Conservation (phyloP, 1,140 invertebrate genomes). For the Drosophila malerkotliana region DNA sequence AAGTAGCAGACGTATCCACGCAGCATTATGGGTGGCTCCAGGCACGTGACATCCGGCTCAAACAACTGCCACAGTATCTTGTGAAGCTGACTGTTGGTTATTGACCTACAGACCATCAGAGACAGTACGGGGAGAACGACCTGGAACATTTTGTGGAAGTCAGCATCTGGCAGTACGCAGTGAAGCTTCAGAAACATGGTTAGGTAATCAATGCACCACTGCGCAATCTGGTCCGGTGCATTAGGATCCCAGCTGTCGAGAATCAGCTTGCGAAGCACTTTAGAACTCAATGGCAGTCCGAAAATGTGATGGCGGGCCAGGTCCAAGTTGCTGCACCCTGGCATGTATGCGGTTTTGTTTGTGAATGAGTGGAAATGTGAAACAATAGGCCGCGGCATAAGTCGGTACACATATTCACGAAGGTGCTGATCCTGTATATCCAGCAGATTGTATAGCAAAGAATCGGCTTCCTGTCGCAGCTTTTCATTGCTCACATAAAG, state of each 20-base stretch:
- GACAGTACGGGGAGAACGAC: constrained; percentile 57
- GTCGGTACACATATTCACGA: constrained; percentile 13
- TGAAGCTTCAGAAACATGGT: constrained; percentile 51
- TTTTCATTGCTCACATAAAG: constrained; percentile 26
- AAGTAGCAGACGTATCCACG: constrained; percentile 62
- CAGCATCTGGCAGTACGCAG: constrained; percentile 1
- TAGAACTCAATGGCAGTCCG: constrained; percentile 57
- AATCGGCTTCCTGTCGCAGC: constrained; percentile 43
- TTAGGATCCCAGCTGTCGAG: constrained; percentile 17
- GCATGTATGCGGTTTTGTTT: constrained; percentile 48
- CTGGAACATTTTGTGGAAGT: constrained; percentile 28
- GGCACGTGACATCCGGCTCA: constrained; percentile 40
- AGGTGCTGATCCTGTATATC: constrained; percentile 40
- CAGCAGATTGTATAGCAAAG: constrained; percentile 46
- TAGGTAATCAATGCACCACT: constrained; percentile 50
- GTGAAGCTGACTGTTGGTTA: constrained; percentile 30
- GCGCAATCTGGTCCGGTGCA: constrained; percentile 3
- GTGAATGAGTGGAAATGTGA: constrained; percentile 61
- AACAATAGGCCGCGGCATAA: constrained; percentile 39
- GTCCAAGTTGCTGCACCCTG: constrained; percentile 47
- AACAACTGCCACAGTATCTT: constrained; percentile 43
- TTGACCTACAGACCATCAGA: constrained; percentile 45
- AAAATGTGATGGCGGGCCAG: constrained; percentile 50
- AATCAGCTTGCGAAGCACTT: constrained; percentile 57
- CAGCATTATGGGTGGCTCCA: constrained; percentile 36